Evolutionary conservation across 1,140 invertebrate species (phyloP), one percentile per base, ranked within the genome.

Genomic region (Hyles vespertilio): DNA sequence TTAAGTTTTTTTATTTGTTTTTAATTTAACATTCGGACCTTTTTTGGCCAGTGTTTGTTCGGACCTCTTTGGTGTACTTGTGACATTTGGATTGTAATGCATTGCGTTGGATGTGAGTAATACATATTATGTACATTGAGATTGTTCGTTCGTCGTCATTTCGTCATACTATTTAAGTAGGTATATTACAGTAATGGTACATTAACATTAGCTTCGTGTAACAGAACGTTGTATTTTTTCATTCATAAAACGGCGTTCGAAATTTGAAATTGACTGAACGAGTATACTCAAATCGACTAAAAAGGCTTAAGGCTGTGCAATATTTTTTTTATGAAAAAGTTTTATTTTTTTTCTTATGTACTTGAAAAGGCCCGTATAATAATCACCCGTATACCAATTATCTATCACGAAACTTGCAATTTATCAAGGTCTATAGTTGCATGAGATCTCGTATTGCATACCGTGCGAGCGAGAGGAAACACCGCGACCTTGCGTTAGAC

Each of bases 341-440:
- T 56, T 6, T 48, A 44, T 32, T 52, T n/a, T 61, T 58, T 44
- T 65, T 45, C 61, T 71, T 67, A 71, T 70, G 60, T 61, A 69
- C 72, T 74, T 72, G 59, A 33, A 69, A 74, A 75, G 54, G 61
- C 69, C 72, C 70, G 76, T 77, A 84, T 83, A 73, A 73, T 78
- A 81, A 74, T 75, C 61, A 80, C 82, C 81, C 79, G 81, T 79
- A 86, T 82, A 83, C 70, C 74, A 82, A 82, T 87, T 87, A 84
- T 84, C 85, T 88, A 86, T 78, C 80, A 82, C 85, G 82, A 88
- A 88, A 86, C 81, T 81, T 81, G 82, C 82, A 84, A 75, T 80
- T 75, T 79, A 85, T 79, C 85, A 88, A 88, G 85, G 85, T 85
- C 81, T 77, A 49, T 72, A 75, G 77, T 84, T 87, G 85, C 83